Base-by-base conservation (phyloP, 1,140 invertebrate species). In the Musca domestica region DNA sequence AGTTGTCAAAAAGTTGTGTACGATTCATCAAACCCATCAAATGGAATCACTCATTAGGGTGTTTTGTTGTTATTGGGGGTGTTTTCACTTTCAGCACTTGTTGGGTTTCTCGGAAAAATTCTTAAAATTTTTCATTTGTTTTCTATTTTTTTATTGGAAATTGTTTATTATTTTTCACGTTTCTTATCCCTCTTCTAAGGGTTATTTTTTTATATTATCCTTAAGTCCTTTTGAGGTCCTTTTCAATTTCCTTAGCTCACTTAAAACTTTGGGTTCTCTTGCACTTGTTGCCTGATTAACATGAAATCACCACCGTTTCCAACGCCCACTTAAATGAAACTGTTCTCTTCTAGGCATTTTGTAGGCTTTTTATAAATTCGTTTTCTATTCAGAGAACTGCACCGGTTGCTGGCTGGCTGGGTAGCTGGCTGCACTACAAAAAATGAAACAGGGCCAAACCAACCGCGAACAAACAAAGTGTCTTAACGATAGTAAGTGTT, bases 301-400 rank as follows among this genome's bases (percentile, higher is more conserved):
- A 19, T 61, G 3, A 61, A 61, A 61, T 61, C 56, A 61, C 56
- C 56, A 61, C 56, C 56, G 56, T 61, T 61, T 61, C 19, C 56
- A 61, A 61, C 56, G 56, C 56, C 56, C 30, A 61, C 34, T 61
- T 61, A 12, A 19, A 34, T 17, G 22, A 34, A 61, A 61, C 56
- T 61, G 34, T 61, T 61, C 56, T 61, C 56, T 61, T 61, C 56
- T 61, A 41, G 12, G 27, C 19, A 20, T 61, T 41, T 61, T 61
- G 56, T 61, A 61, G 56, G 56, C 56, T 61, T 61, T 61, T 61
- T 61, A 61, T 61, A 61, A 61, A 61, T 19, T 61, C 34, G 56
- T 41, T 61, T 34, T 19, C 10, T 10, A 61, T 61, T 30, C 54
- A 58, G 25, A 58, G 27, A 61, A 34, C 12, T 61, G 25, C 22